Base-by-base conservation (phyloP, 2,113 vertebrate genomes). In the Agelaius tricolor region DNA sequence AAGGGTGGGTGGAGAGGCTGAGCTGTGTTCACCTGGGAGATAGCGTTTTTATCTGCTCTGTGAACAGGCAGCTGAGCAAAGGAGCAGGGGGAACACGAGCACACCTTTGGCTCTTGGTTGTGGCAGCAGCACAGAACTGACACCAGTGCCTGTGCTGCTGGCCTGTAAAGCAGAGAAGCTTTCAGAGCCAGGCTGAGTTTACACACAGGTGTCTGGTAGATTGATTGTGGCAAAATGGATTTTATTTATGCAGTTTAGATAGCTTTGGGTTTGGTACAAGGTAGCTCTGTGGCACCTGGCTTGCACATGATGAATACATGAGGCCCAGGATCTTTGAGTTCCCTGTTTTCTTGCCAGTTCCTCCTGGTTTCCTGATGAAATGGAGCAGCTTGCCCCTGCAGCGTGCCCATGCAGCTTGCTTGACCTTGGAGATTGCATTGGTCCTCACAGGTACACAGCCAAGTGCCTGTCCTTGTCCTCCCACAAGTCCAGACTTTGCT, bases 401-500 rank as follows among this genome's bases (percentile, higher is more conserved):
- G 58, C 1, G 0, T 43, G 44, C 35, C 21, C 47, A 0, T 31
- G 35, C 54, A 28, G 51, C 51, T 72, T 59, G 35, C 41, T 41
- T 33, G n/a, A 18, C 46, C 39, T 26, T 43, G 62, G 28, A 23
- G 13, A 15, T 33, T 52, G 57, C 6, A 2, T 1, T 41, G 30
- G 19, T 49, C 43, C 51, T 66, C 55, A 8, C 20, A 21, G 80
- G 73, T 69, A 9, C 46, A 7, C 6, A 35, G 69, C 37, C 24
- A 35, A 8, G 1, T 47, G 51, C 82, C 57, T 75, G 62, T 52
- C n/a, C 21, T 19, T 33, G 27, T 91, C 46, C 55, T 76, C 35
- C 8, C 9, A 5, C 46, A 43, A 35, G n/a, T 20, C 37, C 2
- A 10, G 33, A 4, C 46, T 85, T 47, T 0, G 1, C 21, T 28